Evolutionary conservation across 2,113 vertebrate species (phyloP).

Genomic region (Puma concolor): DNA sequence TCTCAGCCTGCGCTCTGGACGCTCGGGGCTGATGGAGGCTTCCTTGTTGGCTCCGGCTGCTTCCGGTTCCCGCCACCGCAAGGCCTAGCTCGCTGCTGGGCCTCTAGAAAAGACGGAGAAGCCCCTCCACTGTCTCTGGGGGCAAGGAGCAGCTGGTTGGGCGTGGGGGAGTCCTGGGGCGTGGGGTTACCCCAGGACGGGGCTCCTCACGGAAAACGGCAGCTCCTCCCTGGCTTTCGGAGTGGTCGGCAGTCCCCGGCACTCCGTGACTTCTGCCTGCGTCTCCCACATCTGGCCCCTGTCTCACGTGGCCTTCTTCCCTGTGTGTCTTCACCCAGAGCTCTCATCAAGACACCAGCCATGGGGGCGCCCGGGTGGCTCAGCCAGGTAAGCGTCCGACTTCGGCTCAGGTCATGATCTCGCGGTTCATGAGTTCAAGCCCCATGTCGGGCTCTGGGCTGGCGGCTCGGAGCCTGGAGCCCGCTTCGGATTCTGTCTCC

Average conservation of each 20-base stretch:
- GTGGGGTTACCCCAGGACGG: fast-evolving
- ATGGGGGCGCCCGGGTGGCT: too few species aligned
- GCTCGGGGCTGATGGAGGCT: too few species aligned
- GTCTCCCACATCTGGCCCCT: fast-evolving
- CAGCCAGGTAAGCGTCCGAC: too few species aligned
- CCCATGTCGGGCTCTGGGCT: too few species aligned
- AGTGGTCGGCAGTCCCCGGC: fast-evolving
- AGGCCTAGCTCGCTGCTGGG: background rate
- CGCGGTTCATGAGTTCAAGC: too few species aligned
- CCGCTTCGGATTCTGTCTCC: too few species aligned
- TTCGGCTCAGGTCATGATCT: too few species aligned
- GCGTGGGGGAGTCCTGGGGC: background rate
- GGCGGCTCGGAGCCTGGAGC: too few species aligned
- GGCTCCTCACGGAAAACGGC: fast-evolving
- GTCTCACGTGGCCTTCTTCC: fast-evolving
- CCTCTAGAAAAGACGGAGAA: background rate
- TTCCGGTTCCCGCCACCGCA: background rate
- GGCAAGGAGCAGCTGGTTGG: fast-evolving
- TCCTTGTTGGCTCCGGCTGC: fast-evolving
- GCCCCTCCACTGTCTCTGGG: background rate
- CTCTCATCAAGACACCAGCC: background rate
- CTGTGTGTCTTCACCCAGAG: fast-evolving
- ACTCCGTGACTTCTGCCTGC: fast-evolving
- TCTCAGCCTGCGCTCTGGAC: fast-evolving
- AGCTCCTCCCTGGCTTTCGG: too few species aligned